A percentile compares a stretch with the other conserved stretches of the same genome.
Conservation (phyloP, 2,797 vertebrate species). For the Sebastes cheni region DNA sequence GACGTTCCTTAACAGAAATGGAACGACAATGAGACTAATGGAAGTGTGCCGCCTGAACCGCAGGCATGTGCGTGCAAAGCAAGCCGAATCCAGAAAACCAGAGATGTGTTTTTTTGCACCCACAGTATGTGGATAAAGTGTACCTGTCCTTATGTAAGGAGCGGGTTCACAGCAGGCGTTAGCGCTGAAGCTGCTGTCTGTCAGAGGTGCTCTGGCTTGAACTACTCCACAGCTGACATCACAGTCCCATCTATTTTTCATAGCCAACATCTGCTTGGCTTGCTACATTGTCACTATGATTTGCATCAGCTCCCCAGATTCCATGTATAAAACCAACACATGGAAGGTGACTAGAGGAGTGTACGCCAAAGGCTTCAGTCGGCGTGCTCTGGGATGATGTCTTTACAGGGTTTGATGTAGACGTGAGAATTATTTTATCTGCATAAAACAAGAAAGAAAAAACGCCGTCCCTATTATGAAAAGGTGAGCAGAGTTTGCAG, state of each 20-base stretch:
- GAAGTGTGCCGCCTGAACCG: constrained; percentile 17
- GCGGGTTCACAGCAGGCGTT: constrained; percentile 23
- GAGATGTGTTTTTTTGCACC: constrained; percentile 10
- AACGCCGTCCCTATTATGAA: background rate
- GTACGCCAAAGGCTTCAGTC: constrained; percentile 35
- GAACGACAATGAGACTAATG: constrained; percentile 49
- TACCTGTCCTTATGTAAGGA: constrained; percentile 50
- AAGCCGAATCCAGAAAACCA: constrained; percentile 22
- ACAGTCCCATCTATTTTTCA: constrained; percentile 83
- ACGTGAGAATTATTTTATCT: background rate
- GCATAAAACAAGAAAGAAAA: background rate
- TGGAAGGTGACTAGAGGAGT: constrained; percentile 60
- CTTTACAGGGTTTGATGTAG: constrained; percentile 32
- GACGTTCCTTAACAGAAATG: constrained; percentile 42
- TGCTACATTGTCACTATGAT: constrained; percentile 79
- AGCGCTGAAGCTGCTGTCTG: constrained; percentile 56
- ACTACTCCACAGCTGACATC: constrained; percentile 78
- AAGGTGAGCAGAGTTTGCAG: constrained; percentile 1
- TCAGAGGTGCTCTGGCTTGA: constrained; percentile 71
- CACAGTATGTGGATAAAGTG: constrained; percentile 11
- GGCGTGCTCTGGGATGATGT: constrained; percentile 18
- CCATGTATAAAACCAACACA: constrained; percentile 68
- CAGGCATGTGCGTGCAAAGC: constrained; percentile 17
- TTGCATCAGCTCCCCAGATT: constrained; percentile 70
- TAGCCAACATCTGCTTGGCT: constrained; percentile 83